phyloP scores from a whole-genome alignment of 2,888 invertebrate species.

The Hermaeophaga mercurialis region DNA sequence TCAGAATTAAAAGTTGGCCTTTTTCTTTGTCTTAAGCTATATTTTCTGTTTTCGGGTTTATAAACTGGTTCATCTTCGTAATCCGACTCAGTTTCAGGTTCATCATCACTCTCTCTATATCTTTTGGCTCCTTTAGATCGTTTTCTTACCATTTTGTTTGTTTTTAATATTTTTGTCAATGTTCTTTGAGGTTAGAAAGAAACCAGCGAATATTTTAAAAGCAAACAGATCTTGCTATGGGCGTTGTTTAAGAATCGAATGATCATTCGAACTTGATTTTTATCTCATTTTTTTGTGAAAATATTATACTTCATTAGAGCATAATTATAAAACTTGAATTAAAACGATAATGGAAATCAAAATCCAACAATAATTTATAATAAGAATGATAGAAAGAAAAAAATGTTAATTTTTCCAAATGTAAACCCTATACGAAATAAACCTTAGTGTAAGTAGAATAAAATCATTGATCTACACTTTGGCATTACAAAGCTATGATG shows the following conservation, averaged over 20 bases:
- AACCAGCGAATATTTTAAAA: neutral
- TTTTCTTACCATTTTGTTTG: conserved; percentile 48
- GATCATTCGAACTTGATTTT: neutral
- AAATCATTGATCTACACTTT: conserved; percentile 7
- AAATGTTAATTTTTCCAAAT: no score
- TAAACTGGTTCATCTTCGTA: conserved; percentile 49
- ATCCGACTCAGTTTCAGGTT: conserved; percentile 46
- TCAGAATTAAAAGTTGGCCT: conserved; percentile 53
- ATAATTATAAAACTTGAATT: no score
- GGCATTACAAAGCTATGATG: conserved; percentile 7
- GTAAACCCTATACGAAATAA: neutral
- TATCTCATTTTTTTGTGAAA: no score
- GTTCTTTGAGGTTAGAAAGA: conserved; percentile 10
- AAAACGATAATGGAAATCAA: no score
- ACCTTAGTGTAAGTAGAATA: neutral
- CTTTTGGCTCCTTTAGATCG: conserved; percentile 39
- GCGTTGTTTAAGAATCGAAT: neutral
- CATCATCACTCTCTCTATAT: conserved; percentile 42
- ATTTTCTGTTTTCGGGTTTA: conserved; percentile 44
- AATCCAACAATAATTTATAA: no score
- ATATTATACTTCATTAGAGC: no score
- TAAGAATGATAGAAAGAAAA: no score
- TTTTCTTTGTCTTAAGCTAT: conserved; percentile 48
- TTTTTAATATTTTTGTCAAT: conserved; percentile 11
- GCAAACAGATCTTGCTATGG: neutral